These are phyloP conservation scores for Smithornis capensis DNA, from an alignment of 2,113 vertebrate genomes.

Conservation along the genomic window DNA sequence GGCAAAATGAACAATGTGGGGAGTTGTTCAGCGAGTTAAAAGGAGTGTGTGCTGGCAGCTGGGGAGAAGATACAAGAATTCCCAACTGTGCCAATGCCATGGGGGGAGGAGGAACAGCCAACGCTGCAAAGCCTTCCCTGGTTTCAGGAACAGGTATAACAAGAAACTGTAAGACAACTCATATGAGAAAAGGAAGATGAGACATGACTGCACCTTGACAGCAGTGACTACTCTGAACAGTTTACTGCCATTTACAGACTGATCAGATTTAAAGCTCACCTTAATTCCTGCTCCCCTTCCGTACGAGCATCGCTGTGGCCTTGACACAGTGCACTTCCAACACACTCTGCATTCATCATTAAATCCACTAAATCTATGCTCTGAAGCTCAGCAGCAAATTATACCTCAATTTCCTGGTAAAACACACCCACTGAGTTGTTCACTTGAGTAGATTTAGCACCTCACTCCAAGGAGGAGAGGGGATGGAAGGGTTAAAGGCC, in stretches of 20 bases:
- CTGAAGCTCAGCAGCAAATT: not conserved
- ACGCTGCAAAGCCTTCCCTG: conserved; percentile 33
- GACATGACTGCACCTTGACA: conserved; percentile 41
- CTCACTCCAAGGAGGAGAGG: not conserved
- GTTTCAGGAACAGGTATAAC: conserved; percentile 70
- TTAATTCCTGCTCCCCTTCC: fast-evolving
- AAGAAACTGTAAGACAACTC: conserved; percentile 53
- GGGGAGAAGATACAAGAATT: conserved; percentile 47
- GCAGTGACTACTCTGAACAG: not conserved
- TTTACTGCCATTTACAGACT: not conserved
- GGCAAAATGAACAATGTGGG: not conserved
- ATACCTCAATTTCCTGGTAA: not conserved
- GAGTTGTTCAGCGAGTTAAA: not conserved
- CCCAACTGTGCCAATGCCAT: conserved; percentile 50
- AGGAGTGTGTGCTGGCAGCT: conserved; percentile 43
- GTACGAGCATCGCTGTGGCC: not conserved
- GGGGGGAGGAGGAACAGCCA: conserved; percentile 70
- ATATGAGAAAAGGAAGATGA: not conserved
- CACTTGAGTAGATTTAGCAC: not conserved
- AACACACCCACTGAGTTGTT: not conserved
- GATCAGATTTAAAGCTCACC: not conserved
- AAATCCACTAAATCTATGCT: not conserved
- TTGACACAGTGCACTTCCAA: not conserved
- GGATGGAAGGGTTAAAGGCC: conserved; percentile 10
- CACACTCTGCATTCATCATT: not conserved